Conservation (phyloP, 2,888 invertebrate species). For the Dexiosoma caninum region DNA sequence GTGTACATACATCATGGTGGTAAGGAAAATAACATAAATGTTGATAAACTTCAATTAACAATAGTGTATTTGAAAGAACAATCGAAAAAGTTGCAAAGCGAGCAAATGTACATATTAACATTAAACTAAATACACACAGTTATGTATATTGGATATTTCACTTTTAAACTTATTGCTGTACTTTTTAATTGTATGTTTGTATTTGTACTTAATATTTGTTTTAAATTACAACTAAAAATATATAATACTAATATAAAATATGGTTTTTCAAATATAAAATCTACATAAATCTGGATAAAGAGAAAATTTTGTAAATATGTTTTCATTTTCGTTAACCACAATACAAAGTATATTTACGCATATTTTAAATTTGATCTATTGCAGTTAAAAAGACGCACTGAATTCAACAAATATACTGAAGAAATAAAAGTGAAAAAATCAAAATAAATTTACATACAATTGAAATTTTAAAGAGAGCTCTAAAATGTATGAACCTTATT, state of each 20-base stretch:
- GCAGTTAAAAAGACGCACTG: slow-evolving; percentile 64
- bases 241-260: slow-evolving; percentile 55
- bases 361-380: slow-evolving; percentile 20
- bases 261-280: slow-evolving; percentile 72
- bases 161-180: slow-evolving; percentile 4
- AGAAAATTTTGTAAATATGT: slow-evolving; percentile 77
- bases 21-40: background rate
- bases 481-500: slow-evolving; percentile 36
- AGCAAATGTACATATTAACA: background rate
- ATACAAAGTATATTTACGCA: slow-evolving; percentile 36
- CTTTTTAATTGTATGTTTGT: slow-evolving; percentile 54
- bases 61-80: background rate
- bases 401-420: slow-evolving; percentile 65
- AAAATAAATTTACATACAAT: background rate
- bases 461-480: slow-evolving; percentile 23
- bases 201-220: slow-evolving; percentile 39
- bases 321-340: slow-evolving; percentile 55
- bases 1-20: background rate
- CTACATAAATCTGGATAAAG: slow-evolving; percentile 73
- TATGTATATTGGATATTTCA: slow-evolving; percentile 9
- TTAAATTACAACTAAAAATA: slow-evolving; percentile 38
- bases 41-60: background rate
- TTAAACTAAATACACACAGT: background rate
- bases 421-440: background rate
- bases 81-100: background rate